A percentile compares a stretch with the other conserved stretches of the same genome.
Evolutionary conservation across 2,113 vertebrate genomes (phyloP).

Genomic region (Monopterus albus): DNA sequence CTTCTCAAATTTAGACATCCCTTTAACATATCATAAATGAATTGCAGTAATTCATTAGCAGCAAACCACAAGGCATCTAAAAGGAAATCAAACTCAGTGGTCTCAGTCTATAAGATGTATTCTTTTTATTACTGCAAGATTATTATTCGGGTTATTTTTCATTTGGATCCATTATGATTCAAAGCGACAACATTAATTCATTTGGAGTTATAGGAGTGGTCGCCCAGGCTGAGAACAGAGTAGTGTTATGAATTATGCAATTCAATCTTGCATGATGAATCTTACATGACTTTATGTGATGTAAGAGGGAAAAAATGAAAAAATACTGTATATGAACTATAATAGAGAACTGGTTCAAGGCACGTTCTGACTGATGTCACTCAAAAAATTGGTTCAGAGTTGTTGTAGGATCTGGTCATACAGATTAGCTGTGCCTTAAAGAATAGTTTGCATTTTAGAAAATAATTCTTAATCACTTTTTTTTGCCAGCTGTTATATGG

Average conservation of each 20-base stretch:
- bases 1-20: background rate
- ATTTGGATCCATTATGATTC: slow-evolving; percentile 35
- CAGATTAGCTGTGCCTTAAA: background rate
- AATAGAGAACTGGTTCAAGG: slow-evolving; percentile 13
- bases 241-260: slow-evolving; percentile 54
- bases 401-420: background rate
- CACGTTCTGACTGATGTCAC: slow-evolving; percentile 26
- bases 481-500: background rate
- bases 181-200: slow-evolving; percentile 35
- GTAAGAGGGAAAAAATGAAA: slow-evolving; percentile 30
- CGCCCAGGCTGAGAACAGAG: slow-evolving; percentile 14
- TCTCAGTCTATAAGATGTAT: background rate
- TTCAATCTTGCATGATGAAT: slow-evolving; percentile 58
- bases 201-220: slow-evolving; percentile 36
- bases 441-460: background rate
- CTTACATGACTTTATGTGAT: slow-evolving; percentile 58
- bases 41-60: slow-evolving; percentile 8
- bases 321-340: slow-evolving; percentile 33
- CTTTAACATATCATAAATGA: slow-evolving; percentile 18
- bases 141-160: slow-evolving; percentile 33
- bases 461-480: background rate
- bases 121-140: slow-evolving; percentile 19
- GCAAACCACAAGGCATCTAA: slow-evolving; percentile 9
- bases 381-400: background rate
- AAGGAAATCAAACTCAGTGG: background rate